These are phyloP conservation scores for Daktulosphaira vitifoliae DNA, from an alignment of 1,140 invertebrate species.

Conservation along the genomic window DNA sequence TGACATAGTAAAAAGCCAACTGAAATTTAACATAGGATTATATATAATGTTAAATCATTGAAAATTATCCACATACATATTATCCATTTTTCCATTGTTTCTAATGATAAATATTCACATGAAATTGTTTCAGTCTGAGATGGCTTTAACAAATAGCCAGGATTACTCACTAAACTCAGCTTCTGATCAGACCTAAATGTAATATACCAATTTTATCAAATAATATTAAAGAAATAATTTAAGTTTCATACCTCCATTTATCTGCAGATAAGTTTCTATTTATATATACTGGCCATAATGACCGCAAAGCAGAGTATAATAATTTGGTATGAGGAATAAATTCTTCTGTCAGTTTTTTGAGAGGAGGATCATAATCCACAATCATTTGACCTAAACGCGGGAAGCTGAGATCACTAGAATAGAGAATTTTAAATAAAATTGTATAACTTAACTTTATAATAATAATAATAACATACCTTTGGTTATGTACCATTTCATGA, in stretches of 20 bases:
- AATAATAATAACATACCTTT: slow-evolving; percentile 48
- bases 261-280: slow-evolving; percentile 86
- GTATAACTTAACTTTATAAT: not conserved
- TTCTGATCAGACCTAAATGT: slow-evolving; percentile 69
- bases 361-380: slow-evolving; percentile 90
- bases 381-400: slow-evolving; percentile 94
- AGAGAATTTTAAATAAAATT: too few species aligned
- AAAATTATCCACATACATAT: slow-evolving; percentile 68
- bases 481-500: slow-evolving; percentile 88
- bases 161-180: slow-evolving; percentile 86
- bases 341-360: slow-evolving; percentile 94
- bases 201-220: slow-evolving; percentile 6
- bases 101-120: slow-evolving; percentile 92
- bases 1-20: slow-evolving; percentile 87
- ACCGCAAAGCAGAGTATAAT: slow-evolving; percentile 73
- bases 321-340: slow-evolving; percentile 90
- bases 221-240: not conserved
- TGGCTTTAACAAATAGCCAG: slow-evolving; percentile 84
- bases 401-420: slow-evolving; percentile 73
- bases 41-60: slow-evolving; percentile 46
- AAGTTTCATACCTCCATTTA: slow-evolving; percentile 59
- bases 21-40: slow-evolving; percentile 41
- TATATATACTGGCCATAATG: slow-evolving; percentile 77
- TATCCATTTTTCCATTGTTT: slow-evolving; percentile 93
- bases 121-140: slow-evolving; percentile 91